A percentile compares a stretch with the other conserved stretches of the same genome.
Conservation (phyloP, 2,888 invertebrate genomes). For the Creontiades dilutus region DNA sequence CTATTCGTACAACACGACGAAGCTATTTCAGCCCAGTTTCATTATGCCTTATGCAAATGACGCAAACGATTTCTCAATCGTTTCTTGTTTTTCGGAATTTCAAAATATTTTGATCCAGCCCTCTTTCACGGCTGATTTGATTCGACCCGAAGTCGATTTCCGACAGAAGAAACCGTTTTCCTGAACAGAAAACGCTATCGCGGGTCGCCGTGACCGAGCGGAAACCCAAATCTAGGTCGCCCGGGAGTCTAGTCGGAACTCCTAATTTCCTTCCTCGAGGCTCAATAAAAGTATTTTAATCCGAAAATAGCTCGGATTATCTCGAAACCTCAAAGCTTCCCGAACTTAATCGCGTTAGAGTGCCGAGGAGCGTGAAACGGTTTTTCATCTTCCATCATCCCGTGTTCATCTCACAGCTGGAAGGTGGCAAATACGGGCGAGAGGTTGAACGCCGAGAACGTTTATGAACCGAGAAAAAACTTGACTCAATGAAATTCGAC, state of each 20-base stretch:
- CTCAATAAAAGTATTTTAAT: constrained; percentile 1
- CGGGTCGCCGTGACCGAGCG: not conserved
- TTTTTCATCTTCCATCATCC: not conserved
- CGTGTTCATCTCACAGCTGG: not conserved
- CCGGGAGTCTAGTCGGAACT: not conserved
- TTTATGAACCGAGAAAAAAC: not conserved
- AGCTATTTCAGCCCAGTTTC: no score
- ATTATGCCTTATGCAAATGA: no score
- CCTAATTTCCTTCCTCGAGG: constrained; percentile 1
- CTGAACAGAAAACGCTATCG: not conserved
- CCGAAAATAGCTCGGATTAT: constrained; percentile 3
- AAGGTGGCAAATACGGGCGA: not conserved
- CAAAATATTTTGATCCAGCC: constrained; percentile 15
- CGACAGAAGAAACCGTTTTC: not conserved
- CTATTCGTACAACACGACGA: no score
- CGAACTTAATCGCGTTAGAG: not conserved
- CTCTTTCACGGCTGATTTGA: not conserved
- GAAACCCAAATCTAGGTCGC: not conserved
- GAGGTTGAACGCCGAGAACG: not conserved
- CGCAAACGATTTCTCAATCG: not conserved
- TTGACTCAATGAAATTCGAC: not conserved
- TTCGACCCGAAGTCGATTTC: not conserved
- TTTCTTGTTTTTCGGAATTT: not conserved
- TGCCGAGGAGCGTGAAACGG: not conserved
- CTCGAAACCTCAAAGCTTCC: constrained; percentile 9